Conservation (phyloP, 1,140 invertebrate genomes). For the Drosophila lini region DNA sequence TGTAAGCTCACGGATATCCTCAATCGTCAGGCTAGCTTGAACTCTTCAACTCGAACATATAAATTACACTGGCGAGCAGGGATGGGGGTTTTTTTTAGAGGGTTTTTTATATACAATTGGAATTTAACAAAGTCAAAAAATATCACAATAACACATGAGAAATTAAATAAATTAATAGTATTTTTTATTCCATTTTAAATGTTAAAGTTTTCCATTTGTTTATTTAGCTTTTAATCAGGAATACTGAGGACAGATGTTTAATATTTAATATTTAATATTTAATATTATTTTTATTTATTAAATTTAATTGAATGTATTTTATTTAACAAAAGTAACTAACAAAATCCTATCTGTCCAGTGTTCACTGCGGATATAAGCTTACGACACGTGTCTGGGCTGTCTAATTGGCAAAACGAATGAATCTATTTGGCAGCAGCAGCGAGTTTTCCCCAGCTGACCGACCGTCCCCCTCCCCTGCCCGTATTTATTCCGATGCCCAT, state of each 20-base stretch:
- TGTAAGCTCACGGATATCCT: conserved; percentile 81
- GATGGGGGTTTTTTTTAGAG: not conserved
- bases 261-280: too few relatives aligned
- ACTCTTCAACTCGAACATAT: conserved; percentile 47
- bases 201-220: too few relatives aligned
- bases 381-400: conserved; percentile 79
- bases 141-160: not conserved
- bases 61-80: conserved; percentile 55
- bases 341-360: not conserved
- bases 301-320: too few relatives aligned
- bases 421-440: conserved; percentile 46
- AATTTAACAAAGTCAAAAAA: not conserved
- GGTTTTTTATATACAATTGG: not conserved
- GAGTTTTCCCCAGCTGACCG: conserved; percentile 40
- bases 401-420: conserved; percentile 80
- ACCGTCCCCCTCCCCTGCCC: conserved; percentile 15
- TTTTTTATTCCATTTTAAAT: not conserved
- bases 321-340: too few relatives aligned
- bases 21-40: conserved; percentile 49
- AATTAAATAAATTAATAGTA: not conserved
- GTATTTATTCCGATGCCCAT: conserved; percentile 2
- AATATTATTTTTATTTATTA: too few relatives aligned
- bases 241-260: too few relatives aligned
- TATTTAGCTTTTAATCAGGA: too few relatives aligned
- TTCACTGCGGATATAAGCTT: conserved; percentile 72